Base-by-base conservation (phyloP, 2,888 invertebrate genomes). In the Cordilura impudica region DNA sequence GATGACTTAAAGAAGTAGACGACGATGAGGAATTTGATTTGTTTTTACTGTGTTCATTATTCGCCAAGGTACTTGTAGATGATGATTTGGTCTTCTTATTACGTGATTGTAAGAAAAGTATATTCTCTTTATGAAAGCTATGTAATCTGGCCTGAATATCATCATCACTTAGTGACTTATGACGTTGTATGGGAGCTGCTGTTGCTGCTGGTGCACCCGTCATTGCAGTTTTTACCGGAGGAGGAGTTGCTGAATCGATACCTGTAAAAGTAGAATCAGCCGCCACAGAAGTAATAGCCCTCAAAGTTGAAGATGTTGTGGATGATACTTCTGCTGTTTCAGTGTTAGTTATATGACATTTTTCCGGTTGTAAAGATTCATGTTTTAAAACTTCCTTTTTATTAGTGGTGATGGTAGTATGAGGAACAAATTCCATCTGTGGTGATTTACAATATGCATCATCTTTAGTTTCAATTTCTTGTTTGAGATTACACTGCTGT, bases 91-190 rank as follows among this genome's bases (percentile, higher is more conserved):
- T 29, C 56, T 82, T 82, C 49, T 93, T 93, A 76, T 92, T 92
- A 79, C 93, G 90, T 66, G 92, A 92, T 83, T 92, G 92, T 51
- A 93, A 86, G 83, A 92, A 91, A 80, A 91, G 91, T 79, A 93
- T 92, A 85, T 93, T 93, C 84, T 92, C 92, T 1, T 92, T 92
- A 85, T 93, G 93, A 86, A 93, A 93, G 35, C 92, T 92, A 83
- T 92, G 91, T 79, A 93, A 90, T 81, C 92, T 92, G 83, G 93
- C 92, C 84, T 93, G 92, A 67, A 93, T 92, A 83, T 93, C 93
- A 81, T 92, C 92, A 83, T 93, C 89, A n/a, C 88, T 87, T 1
- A 88, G 84, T 51, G 85, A 86, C 73, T 87, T 87, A 10, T 51
- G 81, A 4, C 80, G 72, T 49, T 80, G 76, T 45, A 79, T 54